phyloP scores from a whole-genome alignment of 1,140 invertebrate species.

The Drosophila kepulauana region DNA sequence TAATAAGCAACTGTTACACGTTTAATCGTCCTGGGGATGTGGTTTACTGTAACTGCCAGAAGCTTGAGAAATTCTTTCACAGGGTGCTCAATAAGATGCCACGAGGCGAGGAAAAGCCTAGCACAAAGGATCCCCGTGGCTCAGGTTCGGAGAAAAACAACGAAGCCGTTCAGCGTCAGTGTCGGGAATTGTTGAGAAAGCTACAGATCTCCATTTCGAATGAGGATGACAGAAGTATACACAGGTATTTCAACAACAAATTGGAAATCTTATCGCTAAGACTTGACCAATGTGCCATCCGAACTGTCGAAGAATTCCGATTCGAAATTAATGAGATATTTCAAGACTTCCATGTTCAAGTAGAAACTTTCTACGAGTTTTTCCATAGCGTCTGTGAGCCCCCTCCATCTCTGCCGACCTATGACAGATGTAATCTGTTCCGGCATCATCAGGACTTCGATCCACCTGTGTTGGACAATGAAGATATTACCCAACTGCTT shows the following conservation, averaged over 20 bases:
- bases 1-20: slow-evolving; percentile 52
- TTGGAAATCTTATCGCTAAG: slow-evolving; percentile 42
- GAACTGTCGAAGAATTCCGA: slow-evolving; percentile 52
- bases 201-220: slow-evolving; percentile 34
- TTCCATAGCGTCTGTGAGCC: slow-evolving; percentile 34
- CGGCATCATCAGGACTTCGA: too few species aligned
- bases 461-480: background rate
- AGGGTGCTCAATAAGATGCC: slow-evolving; percentile 41
- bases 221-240: slow-evolving; percentile 36
- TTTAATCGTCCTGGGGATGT: slow-evolving; percentile 40
- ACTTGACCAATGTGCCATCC: slow-evolving; percentile 48
- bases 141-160: slow-evolving; percentile 6
- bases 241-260: slow-evolving; percentile 51
- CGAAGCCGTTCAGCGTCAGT: slow-evolving; percentile 27
- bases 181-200: slow-evolving; percentile 35
- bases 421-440: slow-evolving; percentile 1
- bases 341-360: slow-evolving; percentile 41
- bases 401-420: background rate
- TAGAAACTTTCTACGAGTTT: slow-evolving; percentile 22
- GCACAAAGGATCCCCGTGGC: slow-evolving; percentile 53
- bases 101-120: slow-evolving; percentile 38
- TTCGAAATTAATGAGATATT: slow-evolving; percentile 48
- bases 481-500: slow-evolving; percentile 14
- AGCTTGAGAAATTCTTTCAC: slow-evolving; percentile 58
- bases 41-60: slow-evolving; percentile 51